Percentiles rank a stretch among this genome's conserved stretches.
These are phyloP conservation scores for Hipposideros larvatus DNA, from an alignment of 2,797 vertebrate species.

Conservation along the genomic window DNA sequence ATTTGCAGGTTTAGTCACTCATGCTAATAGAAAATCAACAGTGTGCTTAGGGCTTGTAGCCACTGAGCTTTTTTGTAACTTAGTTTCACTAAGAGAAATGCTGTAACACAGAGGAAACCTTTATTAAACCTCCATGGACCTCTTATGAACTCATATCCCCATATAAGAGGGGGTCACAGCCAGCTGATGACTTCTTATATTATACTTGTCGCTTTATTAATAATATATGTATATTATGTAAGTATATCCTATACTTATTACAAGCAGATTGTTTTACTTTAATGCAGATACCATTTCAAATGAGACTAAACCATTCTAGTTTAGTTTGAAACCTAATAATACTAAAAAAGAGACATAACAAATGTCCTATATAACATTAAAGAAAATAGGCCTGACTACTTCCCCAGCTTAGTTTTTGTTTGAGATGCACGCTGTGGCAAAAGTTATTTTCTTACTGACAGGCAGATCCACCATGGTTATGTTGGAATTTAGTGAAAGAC, in stretches of 20 bases:
- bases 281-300: not conserved
- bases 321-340: not conserved
- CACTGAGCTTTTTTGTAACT: not conserved
- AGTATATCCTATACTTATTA: not conserved
- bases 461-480: not conserved
- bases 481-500: not conserved
- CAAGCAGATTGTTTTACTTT: not conserved
- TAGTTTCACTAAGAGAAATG: not conserved
- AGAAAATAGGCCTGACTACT: not conserved
- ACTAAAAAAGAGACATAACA: not conserved
- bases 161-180: not conserved
- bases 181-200: not conserved
- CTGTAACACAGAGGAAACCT: not conserved
- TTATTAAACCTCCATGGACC: not conserved
- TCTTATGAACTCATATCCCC: not conserved
- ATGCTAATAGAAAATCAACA: not conserved
- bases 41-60: not conserved
- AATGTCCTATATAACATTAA: not conserved
- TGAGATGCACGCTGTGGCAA: not conserved
- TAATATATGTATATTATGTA: not conserved
- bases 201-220: not conserved
- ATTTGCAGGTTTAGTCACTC: slow-evolving; percentile 64
- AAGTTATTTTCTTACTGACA: not conserved
- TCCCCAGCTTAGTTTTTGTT: not conserved
- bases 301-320: not conserved